phyloP scores from a whole-genome alignment of 2,113 vertebrate genomes.

The Nesogale talazaci region DNA sequence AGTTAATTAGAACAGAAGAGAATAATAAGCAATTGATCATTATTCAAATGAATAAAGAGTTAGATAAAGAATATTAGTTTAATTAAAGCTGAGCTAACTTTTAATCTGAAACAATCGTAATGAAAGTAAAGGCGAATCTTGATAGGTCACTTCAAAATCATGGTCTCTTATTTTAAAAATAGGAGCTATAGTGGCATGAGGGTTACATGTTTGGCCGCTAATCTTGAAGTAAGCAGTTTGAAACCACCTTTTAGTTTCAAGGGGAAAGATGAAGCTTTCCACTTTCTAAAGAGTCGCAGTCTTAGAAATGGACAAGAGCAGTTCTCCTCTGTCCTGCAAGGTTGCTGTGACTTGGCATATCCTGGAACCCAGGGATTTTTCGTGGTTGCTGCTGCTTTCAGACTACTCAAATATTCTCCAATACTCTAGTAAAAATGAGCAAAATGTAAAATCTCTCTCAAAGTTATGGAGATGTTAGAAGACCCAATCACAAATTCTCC shows the following conservation, averaged over 20 bases:
- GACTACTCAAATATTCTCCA: background rate
- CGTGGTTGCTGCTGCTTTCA: too few relatives aligned
- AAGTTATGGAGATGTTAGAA: background rate
- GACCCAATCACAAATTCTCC: rapidly evolving
- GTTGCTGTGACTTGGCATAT: too few relatives aligned
- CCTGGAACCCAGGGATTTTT: too few relatives aligned
- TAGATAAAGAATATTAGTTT: background rate
- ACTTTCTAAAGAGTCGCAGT: too few relatives aligned
- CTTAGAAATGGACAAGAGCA: too few relatives aligned
- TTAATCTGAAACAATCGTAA: background rate
- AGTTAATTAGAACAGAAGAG: background rate
- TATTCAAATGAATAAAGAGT: background rate
- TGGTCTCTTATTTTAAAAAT: background rate
- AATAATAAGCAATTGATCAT: background rate
- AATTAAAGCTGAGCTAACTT: background rate
- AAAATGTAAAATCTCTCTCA: rapidly evolving
- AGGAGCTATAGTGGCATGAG: too few relatives aligned
- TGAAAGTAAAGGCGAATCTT: background rate
- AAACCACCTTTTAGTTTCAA: too few relatives aligned
- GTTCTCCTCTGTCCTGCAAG: too few relatives aligned
- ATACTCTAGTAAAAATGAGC: background rate
- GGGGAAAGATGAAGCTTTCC: too few relatives aligned
- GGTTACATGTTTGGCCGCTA: too few relatives aligned
- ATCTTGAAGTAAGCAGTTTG: too few relatives aligned
- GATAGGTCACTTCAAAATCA: background rate